Percentiles rank a stretch among this genome's conserved stretches.
phyloP scores from a whole-genome alignment of 1,140 invertebrate genomes.

The Capitella teleta region DNA sequence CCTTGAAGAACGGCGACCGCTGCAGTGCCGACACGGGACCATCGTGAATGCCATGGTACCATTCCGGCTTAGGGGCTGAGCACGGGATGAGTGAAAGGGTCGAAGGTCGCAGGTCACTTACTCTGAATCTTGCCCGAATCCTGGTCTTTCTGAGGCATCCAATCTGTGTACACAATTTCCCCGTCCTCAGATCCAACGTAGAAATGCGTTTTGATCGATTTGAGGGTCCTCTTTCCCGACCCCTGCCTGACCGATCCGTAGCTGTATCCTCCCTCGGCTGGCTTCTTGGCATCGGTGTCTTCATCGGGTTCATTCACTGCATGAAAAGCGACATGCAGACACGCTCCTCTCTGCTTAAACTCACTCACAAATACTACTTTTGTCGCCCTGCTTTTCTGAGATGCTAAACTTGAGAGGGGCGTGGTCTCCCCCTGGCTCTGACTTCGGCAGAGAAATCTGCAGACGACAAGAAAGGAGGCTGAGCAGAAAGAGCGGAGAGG shows the following conservation, averaged over 20 bases:
- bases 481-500: neutral
- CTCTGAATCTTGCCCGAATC: constrained; percentile 42
- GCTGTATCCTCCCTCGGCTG: constrained; percentile 4
- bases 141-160: constrained; percentile 44
- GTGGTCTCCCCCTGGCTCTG: constrained; percentile 41
- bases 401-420: constrained; percentile 38
- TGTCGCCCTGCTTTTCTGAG: constrained; percentile 36
- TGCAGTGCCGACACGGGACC: constrained; percentile 37
- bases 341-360: too few relatives aligned
- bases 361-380: too few relatives aligned
- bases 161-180: constrained; percentile 41
- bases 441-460: constrained; percentile 28
- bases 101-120: constrained; percentile 16
- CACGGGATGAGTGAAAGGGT: neutral
- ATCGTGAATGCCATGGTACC: constrained; percentile 36
- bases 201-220: constrained; percentile 36
- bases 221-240: constrained; percentile 35
- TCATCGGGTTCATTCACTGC: neutral
- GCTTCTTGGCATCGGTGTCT: constrained; percentile 12
- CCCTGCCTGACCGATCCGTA: constrained; percentile 20
- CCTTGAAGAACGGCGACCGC: constrained; percentile 43
- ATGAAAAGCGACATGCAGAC: neutral
- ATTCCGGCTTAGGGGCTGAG: constrained; percentile 40
- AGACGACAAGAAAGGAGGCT: constrained; percentile 13
- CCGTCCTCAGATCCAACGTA: constrained; percentile 43